Base-by-base conservation (phyloP, 2,113 vertebrate genomes). In the Helogale parvula region DNA sequence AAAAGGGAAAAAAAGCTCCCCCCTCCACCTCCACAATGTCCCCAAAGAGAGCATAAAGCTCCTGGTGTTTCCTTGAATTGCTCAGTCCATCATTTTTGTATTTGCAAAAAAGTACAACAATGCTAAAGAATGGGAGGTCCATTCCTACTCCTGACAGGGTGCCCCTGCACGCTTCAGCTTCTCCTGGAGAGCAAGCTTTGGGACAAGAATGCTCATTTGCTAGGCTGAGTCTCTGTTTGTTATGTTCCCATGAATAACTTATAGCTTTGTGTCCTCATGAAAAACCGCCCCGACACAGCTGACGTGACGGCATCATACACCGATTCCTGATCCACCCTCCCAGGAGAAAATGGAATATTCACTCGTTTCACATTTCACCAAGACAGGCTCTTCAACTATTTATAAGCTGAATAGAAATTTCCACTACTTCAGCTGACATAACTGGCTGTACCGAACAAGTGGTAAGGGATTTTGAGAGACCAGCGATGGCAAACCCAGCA, bases 321-420 rank as follows among this genome's bases (percentile, higher is more conserved):
- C 74, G 95, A 99, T 98, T 99, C 98, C 97, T 52, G 92, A 98
- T 98, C 98, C 98, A 97, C 97, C 96, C 98, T 98, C 90, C 0
- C 7, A 96, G 96, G 81, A 98, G 98, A 98, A 98, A 98, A 98
- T 97, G 98, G 98, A 98, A 97, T 98, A 98, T 98, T 98, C 98
- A 94, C 96, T 98, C 57, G n/a, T 93, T 98, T 99, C 98, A 98
- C 85, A 80, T 99, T 99, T 99, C 99, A 98, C 98, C 84, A 98
- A 96, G 88, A 65, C 79, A 86, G 38, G 95, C 98, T 99, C 79
- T 98, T 99, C 97, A 99, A 99, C 98, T 99, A 99, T 99, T 99
- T 98, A 99, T 99, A 98, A 99, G 98, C 96, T 98, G 98, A 98
- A 98, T 93, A 99, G 98, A 99, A 99, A 98, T 99, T 99, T 99